Conservation (phyloP, 2,888 invertebrate genomes). For the Trilocha varians region DNA sequence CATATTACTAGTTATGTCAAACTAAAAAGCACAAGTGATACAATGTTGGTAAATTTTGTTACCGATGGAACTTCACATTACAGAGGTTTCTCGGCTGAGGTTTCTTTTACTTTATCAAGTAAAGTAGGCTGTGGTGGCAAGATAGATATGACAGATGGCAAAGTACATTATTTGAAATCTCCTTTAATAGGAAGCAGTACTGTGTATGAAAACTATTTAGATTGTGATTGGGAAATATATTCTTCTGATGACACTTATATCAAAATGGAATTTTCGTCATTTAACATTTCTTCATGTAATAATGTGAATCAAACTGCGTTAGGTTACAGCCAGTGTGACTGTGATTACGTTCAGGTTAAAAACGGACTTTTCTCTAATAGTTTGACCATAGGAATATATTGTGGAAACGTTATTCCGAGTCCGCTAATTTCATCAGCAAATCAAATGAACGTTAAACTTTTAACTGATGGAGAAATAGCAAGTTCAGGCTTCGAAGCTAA, state of each 20-base stretch:
- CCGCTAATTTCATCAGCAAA: constrained; percentile 74
- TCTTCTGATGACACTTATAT: constrained; percentile 75
- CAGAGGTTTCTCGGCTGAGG: constrained; percentile 72
- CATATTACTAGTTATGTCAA: constrained; percentile 67
- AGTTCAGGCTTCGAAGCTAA: constrained; percentile 78
- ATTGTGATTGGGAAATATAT: constrained; percentile 83
- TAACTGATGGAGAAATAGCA: constrained; percentile 73
- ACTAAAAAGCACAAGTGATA: constrained; percentile 74
- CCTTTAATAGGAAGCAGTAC: constrained; percentile 43
- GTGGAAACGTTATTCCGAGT: constrained; percentile 76
- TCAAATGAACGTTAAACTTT: constrained; percentile 76
- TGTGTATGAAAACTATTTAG: constrained; percentile 76
- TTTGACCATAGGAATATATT: constrained; percentile 77
- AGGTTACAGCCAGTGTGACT: constrained; percentile 71
- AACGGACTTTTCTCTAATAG: constrained; percentile 81
- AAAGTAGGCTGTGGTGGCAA: constrained; percentile 80
- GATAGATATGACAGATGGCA: constrained; percentile 65
- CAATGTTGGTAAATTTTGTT: constrained; percentile 69
- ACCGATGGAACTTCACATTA: constrained; percentile 53
- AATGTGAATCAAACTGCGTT: constrained; percentile 48
- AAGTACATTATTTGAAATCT: constrained; percentile 45
- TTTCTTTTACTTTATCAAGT: constrained; percentile 73
- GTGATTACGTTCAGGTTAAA: constrained; percentile 81
- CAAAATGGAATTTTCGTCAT: constrained; percentile 68
- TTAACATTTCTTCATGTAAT: constrained; percentile 67